phyloP scores from a whole-genome alignment of 2,797 vertebrate genomes.

The Acipenser transmontanus region DNA sequence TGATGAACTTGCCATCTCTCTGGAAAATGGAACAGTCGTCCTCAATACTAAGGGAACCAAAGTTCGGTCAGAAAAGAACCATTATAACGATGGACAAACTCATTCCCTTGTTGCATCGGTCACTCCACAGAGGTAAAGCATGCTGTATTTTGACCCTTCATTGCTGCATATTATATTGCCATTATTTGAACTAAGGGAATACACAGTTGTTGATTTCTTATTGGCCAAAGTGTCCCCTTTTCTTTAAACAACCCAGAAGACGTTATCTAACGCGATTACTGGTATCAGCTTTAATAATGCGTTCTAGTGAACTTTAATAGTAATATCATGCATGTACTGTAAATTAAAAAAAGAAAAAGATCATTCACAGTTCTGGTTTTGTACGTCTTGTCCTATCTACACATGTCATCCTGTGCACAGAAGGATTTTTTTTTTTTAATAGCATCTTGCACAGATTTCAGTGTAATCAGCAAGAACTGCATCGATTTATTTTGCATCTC shows the following conservation, averaged over 20 bases:
- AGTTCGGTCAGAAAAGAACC: slow-evolving; percentile 72
- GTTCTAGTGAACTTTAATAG: too few species aligned
- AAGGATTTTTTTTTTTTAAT: background rate
- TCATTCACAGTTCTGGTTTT: too few species aligned
- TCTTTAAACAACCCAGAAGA: too few species aligned
- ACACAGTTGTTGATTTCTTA: too few species aligned
- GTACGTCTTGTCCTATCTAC: too few species aligned
- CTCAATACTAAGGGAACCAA: slow-evolving; percentile 71
- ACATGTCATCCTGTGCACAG: background rate
- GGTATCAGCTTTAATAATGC: too few species aligned
- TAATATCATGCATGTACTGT: too few species aligned
- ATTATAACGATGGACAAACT: slow-evolving; percentile 77
- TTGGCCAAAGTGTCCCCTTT: too few species aligned
- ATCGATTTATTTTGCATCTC: background rate
- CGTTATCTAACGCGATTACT: too few species aligned
- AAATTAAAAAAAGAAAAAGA: too few species aligned
- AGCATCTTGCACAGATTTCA: background rate
- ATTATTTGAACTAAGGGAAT: too few species aligned
- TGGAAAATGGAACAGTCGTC: slow-evolving; percentile 84
- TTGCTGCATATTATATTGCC: too few species aligned
- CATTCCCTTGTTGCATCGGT: slow-evolving; percentile 82
- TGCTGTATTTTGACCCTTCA: background rate
- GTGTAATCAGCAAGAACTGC: background rate
- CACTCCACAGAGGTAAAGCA: slow-evolving; percentile 70
- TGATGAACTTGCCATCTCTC: slow-evolving; percentile 76